Evolutionary conservation across 2,888 invertebrate genomes (phyloP), one percentile per base, ranked within the genome.

Genomic region (Amblyteles armatorius): DNA sequence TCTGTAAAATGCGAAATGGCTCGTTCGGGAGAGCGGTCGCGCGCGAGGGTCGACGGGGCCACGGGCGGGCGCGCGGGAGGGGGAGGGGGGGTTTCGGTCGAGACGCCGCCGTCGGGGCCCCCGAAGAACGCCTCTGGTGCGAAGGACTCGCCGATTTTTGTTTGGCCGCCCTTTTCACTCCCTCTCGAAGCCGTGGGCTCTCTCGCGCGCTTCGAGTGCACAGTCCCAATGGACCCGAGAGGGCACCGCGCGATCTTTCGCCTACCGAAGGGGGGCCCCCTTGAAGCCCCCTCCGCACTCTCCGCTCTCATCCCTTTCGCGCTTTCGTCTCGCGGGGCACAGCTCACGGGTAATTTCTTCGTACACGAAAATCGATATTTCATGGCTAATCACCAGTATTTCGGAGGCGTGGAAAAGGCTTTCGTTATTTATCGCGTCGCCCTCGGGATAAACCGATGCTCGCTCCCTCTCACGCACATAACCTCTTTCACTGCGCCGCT

Each of bases 401-500:
- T 94, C 92, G 93, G 93, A 94, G 93, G 93, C 93, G 93, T 93
- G 93, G 93, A 94, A 93, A 94, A 93, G 93, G 90, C 89, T 90
- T 92, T 90, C 91, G 92, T 94, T 93, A 93, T 93, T 94, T 93
- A 94, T 94, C 92, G 90, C 89, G 92, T 93, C 93, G 92, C 93
- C 92, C 87, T 90, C 87, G 91, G 93, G 90, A 87, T 67, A 52
- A 89, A 81, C 79, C 73, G 79, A 82, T 36, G 52, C 57, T 33
- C 57, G 77, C 65, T 67, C 67, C 77, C 50, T 67, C 52, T 74
- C 44, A 63, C 63, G 60, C 50, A 74, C 73, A 60, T 79, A 78
- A 80, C 52, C 83, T 73, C 78, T 57, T 68, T 73, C 60, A 40
- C 60, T 72, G 69, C 68, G 48, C 72, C 76, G 29, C 63, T 33